phyloP scores from a whole-genome alignment of 2,888 invertebrate species.

The Tryphoninae sp. region DNA sequence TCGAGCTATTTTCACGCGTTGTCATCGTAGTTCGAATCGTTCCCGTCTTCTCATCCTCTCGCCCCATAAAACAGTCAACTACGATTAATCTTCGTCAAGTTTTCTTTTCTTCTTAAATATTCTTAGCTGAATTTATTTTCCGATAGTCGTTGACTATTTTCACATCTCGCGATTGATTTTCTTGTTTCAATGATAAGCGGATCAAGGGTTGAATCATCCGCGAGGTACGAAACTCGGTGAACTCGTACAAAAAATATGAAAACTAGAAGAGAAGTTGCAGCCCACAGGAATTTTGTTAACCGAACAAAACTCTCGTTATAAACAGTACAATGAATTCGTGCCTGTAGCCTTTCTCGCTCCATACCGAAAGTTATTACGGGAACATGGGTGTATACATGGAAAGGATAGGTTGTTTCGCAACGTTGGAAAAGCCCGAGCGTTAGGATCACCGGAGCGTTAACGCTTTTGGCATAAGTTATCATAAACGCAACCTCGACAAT shows the following conservation, averaged over 20 bases:
- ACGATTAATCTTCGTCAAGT: no score
- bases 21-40: no score
- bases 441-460: conserved; percentile 27
- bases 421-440: conserved; percentile 4
- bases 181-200: neutral
- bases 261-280: neutral
- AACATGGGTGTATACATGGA: neutral
- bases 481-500: conserved; percentile 53
- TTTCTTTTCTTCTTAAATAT: no score
- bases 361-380: conserved; percentile 33
- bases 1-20: neutral
- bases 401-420: conserved; percentile 26
- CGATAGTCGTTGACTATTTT: no score
- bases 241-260: neutral
- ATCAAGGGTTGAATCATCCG: neutral
- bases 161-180: no score
- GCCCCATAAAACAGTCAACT: no score
- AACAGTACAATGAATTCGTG: conserved; percentile 30
- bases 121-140: no score
- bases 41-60: no score
- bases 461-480: conserved; percentile 58
- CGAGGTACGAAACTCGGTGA: no score
- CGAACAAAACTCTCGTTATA: conserved; percentile 33
- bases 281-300: neutral
- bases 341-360: conserved; percentile 5